Percentiles rank a stretch among this genome's conserved stretches.
Conservation (phyloP, 1,140 invertebrate species). For the Trypoxylus dichotomus region DNA sequence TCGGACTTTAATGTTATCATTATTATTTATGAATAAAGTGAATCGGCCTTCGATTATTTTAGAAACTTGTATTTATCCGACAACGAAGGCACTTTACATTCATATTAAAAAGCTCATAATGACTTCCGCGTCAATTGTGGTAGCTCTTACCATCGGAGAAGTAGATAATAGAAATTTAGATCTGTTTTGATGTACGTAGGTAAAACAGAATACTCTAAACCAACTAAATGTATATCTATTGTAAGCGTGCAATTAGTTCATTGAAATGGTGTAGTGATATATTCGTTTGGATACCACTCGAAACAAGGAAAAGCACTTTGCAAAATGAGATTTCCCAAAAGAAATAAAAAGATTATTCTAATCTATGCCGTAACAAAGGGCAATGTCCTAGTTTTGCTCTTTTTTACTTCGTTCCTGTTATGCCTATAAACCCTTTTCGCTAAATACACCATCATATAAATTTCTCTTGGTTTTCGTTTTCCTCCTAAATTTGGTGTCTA, state of each 20-base stretch:
- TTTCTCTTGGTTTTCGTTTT: background rate
- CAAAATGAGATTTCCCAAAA: background rate
- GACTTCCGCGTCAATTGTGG: background rate
- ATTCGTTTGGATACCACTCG: background rate
- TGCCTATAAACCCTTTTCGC: background rate
- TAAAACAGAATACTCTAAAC: background rate
- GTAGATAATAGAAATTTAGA: too few species aligned
- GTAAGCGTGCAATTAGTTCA: background rate
- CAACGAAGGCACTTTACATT: background rate
- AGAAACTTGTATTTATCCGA: background rate
- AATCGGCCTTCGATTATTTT: conserved; percentile 2
- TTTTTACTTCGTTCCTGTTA: background rate
- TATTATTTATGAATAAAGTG: conserved; percentile 8
- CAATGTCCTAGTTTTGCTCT: background rate
- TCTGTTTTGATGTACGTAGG: too few species aligned
- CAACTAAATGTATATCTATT: background rate
- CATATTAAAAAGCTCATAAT: background rate
- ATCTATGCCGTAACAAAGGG: background rate
- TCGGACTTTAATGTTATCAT: background rate
- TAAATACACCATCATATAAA: background rate
- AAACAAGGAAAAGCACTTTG: background rate
- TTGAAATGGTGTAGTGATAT: background rate
- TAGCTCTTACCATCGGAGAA: too few species aligned
- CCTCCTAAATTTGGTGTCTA: background rate
- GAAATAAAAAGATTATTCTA: too few species aligned